Evolutionary conservation across 1,140 invertebrate species (phyloP), one percentile per base, ranked within the genome.

Genomic region (Eupeodes corollae): DNA sequence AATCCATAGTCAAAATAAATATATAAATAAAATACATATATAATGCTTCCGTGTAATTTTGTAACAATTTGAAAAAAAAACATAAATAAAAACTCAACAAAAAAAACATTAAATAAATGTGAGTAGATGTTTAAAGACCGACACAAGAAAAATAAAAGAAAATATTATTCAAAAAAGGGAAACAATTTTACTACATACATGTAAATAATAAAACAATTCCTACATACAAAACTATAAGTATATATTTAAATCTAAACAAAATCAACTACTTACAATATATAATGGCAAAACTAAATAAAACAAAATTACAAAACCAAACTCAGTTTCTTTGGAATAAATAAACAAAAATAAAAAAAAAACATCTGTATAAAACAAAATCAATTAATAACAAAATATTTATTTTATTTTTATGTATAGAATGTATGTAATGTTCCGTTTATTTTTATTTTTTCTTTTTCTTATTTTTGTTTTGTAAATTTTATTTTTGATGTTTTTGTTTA

Each of bases 391-490:
- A 45, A 33, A 48, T 37, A 48, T 26, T 43, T 43, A 43, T 43
- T 43, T 43, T 43, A 43, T 43, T 43, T 43, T 43, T 43, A 43
- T 43, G 42, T 43, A 43, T 43, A 43, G 31, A 43, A 26, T 43
- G 42, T 43, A 43, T 43, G 12, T 43, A 16, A 31, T 43, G 42
- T 43, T 43, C 42, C 42, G 42, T 43, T 43, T 43, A 12, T 5
- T n/a, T 31, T 14, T 43, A 2, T 43, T 43, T n/a, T 32, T 31
- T 21, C n/a, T 43, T 43, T 5, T 5, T n/a, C 13, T 14, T 43
- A 2, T 43, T 43, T n/a, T 32, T 31, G 5, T 26, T 26, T 26
- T 26, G 21, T 26, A 26, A 26, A 26, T 5, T 26, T 26, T 26
- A 26, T 26, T 26, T 26, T 8, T 26, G 21, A 5, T 26, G 3